Base-by-base conservation (phyloP, 2,888 invertebrate species). In the Andrena camellia region DNA sequence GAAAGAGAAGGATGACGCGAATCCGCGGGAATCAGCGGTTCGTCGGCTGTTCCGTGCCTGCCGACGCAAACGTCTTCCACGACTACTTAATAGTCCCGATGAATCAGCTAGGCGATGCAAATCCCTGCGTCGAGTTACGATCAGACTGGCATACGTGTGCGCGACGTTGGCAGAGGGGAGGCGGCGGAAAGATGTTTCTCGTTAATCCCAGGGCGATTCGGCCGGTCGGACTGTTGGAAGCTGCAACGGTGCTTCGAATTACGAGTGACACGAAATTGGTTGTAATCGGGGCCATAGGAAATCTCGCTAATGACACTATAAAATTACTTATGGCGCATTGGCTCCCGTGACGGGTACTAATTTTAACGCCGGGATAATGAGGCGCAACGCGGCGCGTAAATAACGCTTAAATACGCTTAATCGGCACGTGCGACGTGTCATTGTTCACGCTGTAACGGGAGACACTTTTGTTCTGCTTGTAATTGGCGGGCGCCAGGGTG, bases 351-450 rank as follows among this genome's bases (percentile, higher is more conserved):
- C 80, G 84, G 75, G 87, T 86, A 89, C 89, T 91, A 88, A 89
- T 90, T 91, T 90, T 89, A 90, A 90, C 89, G 82, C 88, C 83
- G 73, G 84, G 88, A 89, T 92, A 92, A 92, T 90, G 91, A 91
- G 87, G 85, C 87, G 81, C 78, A 71, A 75, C 79, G 84, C 68
- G 57, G 60, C 77, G 84, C 71, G 79, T 70, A 78, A 84, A 86
- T 78, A 85, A 83, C 71, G 85, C 74, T 81, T 87, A 90, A 90
- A 87, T 81, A 80, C 75, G 81, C 78, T 81, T 88, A 87, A 89
- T 86, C 83, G 82, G 75, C 86, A 82, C 78, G 81, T 66, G 84
- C 76, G 77, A 68, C 33, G 69, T 71, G 69, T 71, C 84, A 73
- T 70, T 75, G 75, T 76, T 80, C 81, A 62, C 54, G 60, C 42